phyloP scores from a whole-genome alignment of 2,888 invertebrate species.

The Macrophya annulata region DNA sequence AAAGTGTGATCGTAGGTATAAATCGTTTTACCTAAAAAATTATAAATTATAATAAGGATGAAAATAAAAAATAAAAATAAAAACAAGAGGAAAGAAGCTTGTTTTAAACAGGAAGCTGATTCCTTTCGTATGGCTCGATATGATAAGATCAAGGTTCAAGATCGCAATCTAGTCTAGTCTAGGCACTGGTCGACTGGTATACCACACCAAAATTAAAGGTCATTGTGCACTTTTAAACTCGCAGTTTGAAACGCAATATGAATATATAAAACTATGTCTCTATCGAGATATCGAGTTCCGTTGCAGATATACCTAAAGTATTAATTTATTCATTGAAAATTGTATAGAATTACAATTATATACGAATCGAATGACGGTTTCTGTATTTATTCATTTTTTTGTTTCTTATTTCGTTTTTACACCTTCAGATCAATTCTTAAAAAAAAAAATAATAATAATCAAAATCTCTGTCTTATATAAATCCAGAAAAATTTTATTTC shows the following conservation, averaged over 20 bases:
- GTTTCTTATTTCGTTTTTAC: not conserved
- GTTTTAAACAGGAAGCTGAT: constrained; percentile 43
- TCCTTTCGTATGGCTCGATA: not conserved
- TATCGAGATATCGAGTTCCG: constrained; percentile 12
- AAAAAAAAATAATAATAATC: too few species aligned
- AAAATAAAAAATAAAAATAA: not conserved
- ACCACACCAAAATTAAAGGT: constrained; percentile 7
- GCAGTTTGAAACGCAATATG: not conserved
- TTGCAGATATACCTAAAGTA: not conserved
- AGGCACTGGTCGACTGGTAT: not conserved
- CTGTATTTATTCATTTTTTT: too few species aligned
- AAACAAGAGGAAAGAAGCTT: not conserved
- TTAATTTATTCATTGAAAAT: constrained; percentile 9
- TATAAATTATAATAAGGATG: not conserved
- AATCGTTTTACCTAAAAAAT: not conserved
- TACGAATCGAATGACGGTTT: not conserved
- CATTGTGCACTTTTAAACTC: constrained; percentile 12
- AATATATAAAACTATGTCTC: not conserved
- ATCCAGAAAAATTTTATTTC: not conserved
- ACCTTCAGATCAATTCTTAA: not conserved
- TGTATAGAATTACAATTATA: constrained; percentile 23
- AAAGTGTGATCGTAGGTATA: not conserved
- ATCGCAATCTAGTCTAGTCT: not conserved
- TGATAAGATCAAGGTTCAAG: constrained; percentile 24
- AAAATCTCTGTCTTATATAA: not conserved